phyloP scores from a whole-genome alignment of 2,888 invertebrate genomes.

The Tenthredo livida region DNA sequence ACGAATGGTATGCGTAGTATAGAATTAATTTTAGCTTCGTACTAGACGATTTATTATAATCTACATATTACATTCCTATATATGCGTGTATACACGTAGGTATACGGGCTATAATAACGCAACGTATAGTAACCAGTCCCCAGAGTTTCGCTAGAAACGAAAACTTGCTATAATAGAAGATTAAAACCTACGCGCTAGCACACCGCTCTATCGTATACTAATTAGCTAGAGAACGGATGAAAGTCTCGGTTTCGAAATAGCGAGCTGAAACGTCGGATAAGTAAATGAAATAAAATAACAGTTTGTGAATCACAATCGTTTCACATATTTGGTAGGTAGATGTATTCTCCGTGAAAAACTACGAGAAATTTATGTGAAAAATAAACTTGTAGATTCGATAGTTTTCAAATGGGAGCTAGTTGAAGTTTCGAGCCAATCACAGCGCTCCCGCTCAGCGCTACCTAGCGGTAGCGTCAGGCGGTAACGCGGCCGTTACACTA shows the following conservation, averaged over 20 bases:
- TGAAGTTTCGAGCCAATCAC: background rate
- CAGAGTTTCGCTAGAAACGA: slow-evolving; percentile 11
- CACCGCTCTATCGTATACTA: background rate
- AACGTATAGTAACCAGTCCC: background rate
- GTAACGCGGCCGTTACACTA: background rate
- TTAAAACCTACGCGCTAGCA: background rate
- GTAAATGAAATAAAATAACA: background rate
- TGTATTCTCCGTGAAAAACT: background rate
- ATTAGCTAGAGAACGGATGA: slow-evolving; percentile 3
- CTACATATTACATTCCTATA: background rate
- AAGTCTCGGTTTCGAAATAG: background rate
- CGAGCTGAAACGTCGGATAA: background rate
- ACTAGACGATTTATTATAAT: background rate
- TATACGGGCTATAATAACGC: background rate
- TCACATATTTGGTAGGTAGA: background rate
- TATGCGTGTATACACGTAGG: background rate
- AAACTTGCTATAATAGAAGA: background rate
- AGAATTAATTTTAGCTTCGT: background rate
- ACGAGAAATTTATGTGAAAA: background rate
- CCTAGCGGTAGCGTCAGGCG: background rate
- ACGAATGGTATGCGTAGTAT: background rate
- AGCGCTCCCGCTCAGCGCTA: background rate
- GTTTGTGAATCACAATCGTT: background rate
- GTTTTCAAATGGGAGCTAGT: slow-evolving; percentile 11
- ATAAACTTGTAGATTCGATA: background rate